These are phyloP conservation scores for Tympanoctomys barrerae DNA, from an alignment of 2,797 vertebrate species.

Conservation along the genomic window DNA sequence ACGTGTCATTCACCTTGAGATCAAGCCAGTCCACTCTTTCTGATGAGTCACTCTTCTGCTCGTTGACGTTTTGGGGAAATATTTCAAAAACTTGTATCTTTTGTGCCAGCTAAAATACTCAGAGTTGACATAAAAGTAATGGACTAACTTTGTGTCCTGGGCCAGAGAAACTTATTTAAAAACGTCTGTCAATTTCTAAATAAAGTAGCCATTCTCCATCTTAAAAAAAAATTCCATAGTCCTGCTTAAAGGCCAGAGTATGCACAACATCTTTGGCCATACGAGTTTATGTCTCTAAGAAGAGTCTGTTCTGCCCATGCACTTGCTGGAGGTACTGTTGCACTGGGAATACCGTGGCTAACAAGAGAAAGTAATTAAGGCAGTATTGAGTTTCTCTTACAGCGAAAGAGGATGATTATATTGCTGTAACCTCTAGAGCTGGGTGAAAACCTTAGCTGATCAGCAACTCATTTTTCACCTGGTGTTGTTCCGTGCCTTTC, in stretches of 20 bases:
- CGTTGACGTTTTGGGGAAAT: not conserved
- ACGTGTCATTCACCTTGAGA: not conserved
- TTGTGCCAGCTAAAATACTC: not conserved
- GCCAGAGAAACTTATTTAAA: conserved; percentile 14
- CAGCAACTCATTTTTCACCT: conserved; percentile 82
- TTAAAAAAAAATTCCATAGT: not conserved
- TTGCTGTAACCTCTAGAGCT: conserved; percentile 63
- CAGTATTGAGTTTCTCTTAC: conserved; percentile 40
- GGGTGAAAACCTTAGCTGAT: conserved; percentile 79
- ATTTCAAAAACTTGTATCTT: not conserved
- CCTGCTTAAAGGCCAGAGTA: not conserved
- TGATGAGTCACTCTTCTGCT: not conserved
- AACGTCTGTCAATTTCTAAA: not conserved
- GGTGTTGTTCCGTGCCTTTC: conserved; percentile 68
- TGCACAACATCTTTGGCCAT: not conserved
- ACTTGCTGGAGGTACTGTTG: conserved; percentile 14
- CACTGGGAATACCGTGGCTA: conserved; percentile 25
- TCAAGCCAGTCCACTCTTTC: not conserved
- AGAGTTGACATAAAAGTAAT: conserved; percentile 29
- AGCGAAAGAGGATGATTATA: not conserved
- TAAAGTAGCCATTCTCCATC: too few relatives aligned
- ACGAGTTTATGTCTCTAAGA: conserved; percentile 25
- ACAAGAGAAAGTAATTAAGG: conserved; percentile 46
- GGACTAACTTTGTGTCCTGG: not conserved
- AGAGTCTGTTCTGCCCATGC: not conserved